Evolutionary conservation across 2,113 vertebrate species (phyloP).

Genomic region (Peromyscus californicus): DNA sequence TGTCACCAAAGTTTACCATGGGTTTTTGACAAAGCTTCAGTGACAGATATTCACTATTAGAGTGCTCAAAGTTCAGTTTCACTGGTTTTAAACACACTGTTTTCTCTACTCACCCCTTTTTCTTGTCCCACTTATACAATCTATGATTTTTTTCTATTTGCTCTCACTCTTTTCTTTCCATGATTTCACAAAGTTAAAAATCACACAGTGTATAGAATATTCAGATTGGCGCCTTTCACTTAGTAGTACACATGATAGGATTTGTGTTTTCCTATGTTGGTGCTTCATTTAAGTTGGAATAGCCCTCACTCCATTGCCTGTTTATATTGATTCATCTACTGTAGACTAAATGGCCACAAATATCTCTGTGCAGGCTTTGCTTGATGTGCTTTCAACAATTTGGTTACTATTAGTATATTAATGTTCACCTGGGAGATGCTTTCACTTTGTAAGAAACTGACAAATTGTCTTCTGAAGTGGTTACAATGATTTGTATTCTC

Average conservation of each 20-base stretch:
- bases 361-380: not conserved
- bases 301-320: not conserved
- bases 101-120: too few relatives aligned
- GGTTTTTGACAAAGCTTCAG: not conserved
- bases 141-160: not conserved
- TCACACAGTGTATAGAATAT: not conserved
- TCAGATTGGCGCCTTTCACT: not conserved
- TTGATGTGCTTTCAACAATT: not conserved
- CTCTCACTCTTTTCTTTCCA: not conserved
- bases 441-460: not conserved
- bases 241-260: not conserved
- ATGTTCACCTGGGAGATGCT: not conserved
- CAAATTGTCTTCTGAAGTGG: not conserved
- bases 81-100: not conserved
- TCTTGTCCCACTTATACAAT: not conserved
- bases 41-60: not conserved
- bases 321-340: not conserved
- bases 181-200: not conserved
- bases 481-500: not conserved
- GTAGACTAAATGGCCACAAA: not conserved
- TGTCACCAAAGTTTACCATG: not conserved
- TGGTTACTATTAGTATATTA: not conserved
- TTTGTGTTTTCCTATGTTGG: not conserved
- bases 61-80: not conserved
- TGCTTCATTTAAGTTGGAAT: not conserved